Base-by-base conservation (phyloP, 1,140 invertebrate species). In the Acromyrmex echinatior region DNA sequence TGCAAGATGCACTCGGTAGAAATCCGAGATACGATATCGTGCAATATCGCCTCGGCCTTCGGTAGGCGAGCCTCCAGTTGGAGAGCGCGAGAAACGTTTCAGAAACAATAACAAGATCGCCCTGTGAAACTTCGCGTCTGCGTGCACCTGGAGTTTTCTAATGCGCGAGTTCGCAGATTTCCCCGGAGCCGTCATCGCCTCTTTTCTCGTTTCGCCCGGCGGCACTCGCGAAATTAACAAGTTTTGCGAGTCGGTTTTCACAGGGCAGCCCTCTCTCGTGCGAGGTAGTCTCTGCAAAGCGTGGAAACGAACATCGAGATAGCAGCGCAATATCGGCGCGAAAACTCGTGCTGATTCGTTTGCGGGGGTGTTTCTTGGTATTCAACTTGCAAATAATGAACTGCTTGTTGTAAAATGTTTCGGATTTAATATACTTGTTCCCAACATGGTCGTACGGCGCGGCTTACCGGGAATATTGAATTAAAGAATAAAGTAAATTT, bases 211-310 rank as follows among this genome's bases (percentile, higher is more conserved):
- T 88, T 88, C 58, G 25, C 66, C 78, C 79, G 60, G 63, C 60
- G 87, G 89, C 88, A 82, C 77, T 88, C 71, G 86, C 87, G 79
- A 85, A 91, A 91, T 91, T 91, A 91, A 86, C 89, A 90, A 90
- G 90, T 91, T 91, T 84, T 63, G 71, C 70, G 56, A 77, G 60
- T 60, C 60, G 56, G 49, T 90, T 71, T 86, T 70, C 86, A 58
- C 73, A 82, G 56, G 71, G 49, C 65, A 79, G 78, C 45, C 56
- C 35, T 87, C 35, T 87, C 65, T 68, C 39, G 66, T 31, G 35
- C 35, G 63, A 51, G 18, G 16, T 6, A 12, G 31, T 66, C 71
- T 73, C 35, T 2, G 58, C 39, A 45, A 76, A 56, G 3, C n/a
- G 51, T 9, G 35, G 7, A 14, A 81, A 68, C 28, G 77, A 53